Percentiles rank a stretch among this genome's conserved stretches.
Evolutionary conservation across 2,888 invertebrate species (phyloP).

Genomic region (Apamea sordens): DNA sequence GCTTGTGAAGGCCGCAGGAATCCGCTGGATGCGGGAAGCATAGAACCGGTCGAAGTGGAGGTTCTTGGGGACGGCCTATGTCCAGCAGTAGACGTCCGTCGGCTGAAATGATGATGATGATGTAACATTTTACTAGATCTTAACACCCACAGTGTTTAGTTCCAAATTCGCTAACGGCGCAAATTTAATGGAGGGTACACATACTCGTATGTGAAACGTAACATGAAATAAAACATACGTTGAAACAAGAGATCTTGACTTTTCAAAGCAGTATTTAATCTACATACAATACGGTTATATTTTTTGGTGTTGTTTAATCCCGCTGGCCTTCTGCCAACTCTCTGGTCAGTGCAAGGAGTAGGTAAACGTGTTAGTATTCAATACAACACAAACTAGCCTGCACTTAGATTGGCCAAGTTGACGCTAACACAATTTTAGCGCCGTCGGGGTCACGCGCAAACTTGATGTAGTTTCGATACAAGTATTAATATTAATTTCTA

Average conservation of each 20-base stretch:
- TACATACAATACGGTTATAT: background rate
- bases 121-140: background rate
- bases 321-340: constrained; percentile 14
- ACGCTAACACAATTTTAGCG: constrained; percentile 65
- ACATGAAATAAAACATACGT: background rate
- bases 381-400: constrained; percentile 62
- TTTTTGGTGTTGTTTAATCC: background rate
- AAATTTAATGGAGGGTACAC: background rate
- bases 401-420: constrained; percentile 72
- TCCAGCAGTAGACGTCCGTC: too few species aligned
- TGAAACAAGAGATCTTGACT: background rate
- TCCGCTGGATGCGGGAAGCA: too few species aligned
- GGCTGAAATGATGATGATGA: too few species aligned
- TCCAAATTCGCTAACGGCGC: background rate
- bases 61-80: too few species aligned
- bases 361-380: constrained; percentile 62
- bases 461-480: constrained; percentile 60
- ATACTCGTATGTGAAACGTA: background rate
- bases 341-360: background rate
- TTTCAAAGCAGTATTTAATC: background rate
- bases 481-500: constrained; percentile 46
- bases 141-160: background rate
- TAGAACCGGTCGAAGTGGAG: too few species aligned
- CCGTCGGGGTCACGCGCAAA: constrained; percentile 47
- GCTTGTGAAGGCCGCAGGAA: too few species aligned